Base-by-base conservation (phyloP, 2,113 vertebrate species). In the Rafetus swinhoei region DNA sequence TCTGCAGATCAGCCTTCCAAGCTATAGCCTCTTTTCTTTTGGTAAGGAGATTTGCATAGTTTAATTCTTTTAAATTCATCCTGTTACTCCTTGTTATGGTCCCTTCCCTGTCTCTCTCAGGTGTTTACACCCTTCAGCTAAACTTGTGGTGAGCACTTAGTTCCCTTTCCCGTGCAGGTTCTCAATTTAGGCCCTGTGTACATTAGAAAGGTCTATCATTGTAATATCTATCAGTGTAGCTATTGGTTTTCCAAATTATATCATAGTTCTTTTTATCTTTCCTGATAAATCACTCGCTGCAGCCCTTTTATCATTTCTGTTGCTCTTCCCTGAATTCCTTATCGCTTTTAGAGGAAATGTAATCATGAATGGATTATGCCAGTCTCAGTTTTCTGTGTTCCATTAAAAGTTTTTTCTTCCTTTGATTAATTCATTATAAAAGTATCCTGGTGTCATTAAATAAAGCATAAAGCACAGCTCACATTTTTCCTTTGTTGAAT, bases 161-260 rank as follows among this genome's bases (percentile, higher is more conserved):
- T n/a, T 18, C 65, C 19, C 32, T n/a, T 69, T n/a, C 32, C 32
- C 0, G 4, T 18, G 65, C 32, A 4, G 4, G 65, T 69, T 69
- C 32, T 69, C 32, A 8, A 19, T 16, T n/a, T n/a, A 69, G 32
- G 32, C 62, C 15, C 16, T 19, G 14, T 69, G 62, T n/a, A 69
- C 15, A 2, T 69, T 69, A n/a, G 62, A 69, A 69, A 69, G 18
- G 39, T 13, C 79, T 4, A 62, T 53, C 12, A 0, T 0, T 14
- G 81, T 54, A 65, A 1, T 12, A 52, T 19, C 22, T 0, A 5
- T 15, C 9, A 24, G 39, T 14, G 79, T 62, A 11, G 82, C 80
- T 84, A 0, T 1, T 27, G 74, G 39, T 82, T 13, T 60, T 52
- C 12, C 60, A 1, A 2, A 3, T 1, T 2, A 1, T 1, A 6